Base-by-base conservation (phyloP, 1,140 invertebrate species). In the Doryteuthis pealeii region DNA sequence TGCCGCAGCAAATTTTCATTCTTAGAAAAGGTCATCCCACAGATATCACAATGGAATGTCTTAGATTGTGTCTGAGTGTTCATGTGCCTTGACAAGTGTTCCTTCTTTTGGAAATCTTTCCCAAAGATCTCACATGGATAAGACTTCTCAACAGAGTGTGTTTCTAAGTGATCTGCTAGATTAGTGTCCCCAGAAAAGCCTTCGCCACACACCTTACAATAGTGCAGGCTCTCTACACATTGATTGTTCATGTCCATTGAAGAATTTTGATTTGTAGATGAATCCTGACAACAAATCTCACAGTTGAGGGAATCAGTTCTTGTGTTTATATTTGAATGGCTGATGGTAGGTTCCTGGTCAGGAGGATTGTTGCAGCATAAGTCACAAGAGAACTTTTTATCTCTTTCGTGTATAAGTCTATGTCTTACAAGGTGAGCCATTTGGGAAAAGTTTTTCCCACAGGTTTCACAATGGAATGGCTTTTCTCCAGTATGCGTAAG, bases 391-490 rank as follows among this genome's bases (percentile, higher is more conserved):
- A 10, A 40, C 35, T 5, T 40, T 40, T 40, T 40, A 54, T 81
- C 78, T 35, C 78, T 75, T 67, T 35, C 70, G 26, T 76, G 75
- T 26, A 72, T 70, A 18, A 31, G 70, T 58, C 32, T 31, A 32
- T 98, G 96, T 0, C 96, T 95, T 26, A 96, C 89, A 31, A 98
- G 89, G 87, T 98, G 98, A 40, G 95, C 96, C 70, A 95, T 91
- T 88, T 97, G 95, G 35, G 96, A 96, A 86, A 98, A 98, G 2
- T 95, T 95, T 15, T 96, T 91, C 79, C 94, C 92, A 86, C 96
- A 98, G 81, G 96, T 94, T 72, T 93, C 92, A 87, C 96, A 98
- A 28, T 93, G 93, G 89, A 97, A 98, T 0, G 96, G 96, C 81
- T 98, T 98, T 88, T 98, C 96, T 0, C 96, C 81, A 8, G 81